Conservation (phyloP, 2,113 vertebrate species). For the Penelope pileata region DNA sequence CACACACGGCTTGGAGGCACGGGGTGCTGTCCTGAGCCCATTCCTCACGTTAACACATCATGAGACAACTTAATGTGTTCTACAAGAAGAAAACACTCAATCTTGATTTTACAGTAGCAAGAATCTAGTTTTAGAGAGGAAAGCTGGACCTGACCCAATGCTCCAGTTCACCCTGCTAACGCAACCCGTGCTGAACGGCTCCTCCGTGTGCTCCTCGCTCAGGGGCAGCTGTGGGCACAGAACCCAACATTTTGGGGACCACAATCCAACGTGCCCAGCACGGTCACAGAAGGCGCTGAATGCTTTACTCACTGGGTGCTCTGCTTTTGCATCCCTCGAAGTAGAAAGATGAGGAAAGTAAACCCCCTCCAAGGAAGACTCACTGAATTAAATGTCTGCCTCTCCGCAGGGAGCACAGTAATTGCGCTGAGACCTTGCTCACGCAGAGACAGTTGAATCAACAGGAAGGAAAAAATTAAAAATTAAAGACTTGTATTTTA, state of each 20-base stretch:
- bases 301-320: not conserved
- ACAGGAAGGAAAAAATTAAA: constrained; percentile 67
- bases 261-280: not conserved
- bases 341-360: constrained; percentile 45
- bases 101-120: not conserved
- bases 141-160: not conserved
- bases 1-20: accelerated
- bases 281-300: accelerated
- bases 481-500: constrained; percentile 65
- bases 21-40: not conserved
- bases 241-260: not conserved
- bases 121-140: not conserved
- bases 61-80: not conserved
- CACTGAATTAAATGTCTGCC: constrained; percentile 32
- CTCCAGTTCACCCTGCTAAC: not conserved
- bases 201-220: not conserved
- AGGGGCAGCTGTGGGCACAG: not conserved
- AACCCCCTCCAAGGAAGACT: not conserved
- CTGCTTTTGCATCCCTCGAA: not conserved
- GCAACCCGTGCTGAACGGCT: not conserved
- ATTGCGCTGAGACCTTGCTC: constrained; percentile 20
- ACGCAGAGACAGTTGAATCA: not conserved
- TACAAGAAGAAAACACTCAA: not conserved
- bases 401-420: constrained; percentile 52
- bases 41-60: not conserved